These are phyloP conservation scores for Gari tellinella DNA, from an alignment of 2,888 invertebrate species.

Conservation along the genomic window DNA sequence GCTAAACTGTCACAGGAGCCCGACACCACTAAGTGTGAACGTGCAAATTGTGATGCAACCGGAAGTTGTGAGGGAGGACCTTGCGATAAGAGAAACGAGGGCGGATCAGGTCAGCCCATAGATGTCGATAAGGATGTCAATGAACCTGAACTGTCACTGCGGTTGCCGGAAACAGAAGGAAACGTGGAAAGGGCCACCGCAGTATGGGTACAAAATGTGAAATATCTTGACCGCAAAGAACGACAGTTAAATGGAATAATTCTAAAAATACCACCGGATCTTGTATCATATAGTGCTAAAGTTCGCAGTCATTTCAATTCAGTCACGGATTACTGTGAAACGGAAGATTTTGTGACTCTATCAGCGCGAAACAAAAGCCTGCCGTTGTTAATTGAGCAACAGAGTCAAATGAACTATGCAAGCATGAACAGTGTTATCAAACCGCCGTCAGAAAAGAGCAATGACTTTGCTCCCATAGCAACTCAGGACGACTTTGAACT, in stretches of 20 bases:
- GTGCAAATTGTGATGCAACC: background rate
- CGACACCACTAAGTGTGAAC: too few species aligned
- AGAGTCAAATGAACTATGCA: constrained; percentile 3
- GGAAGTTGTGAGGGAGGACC: too few species aligned
- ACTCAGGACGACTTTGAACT: constrained; percentile 34
- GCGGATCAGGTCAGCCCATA: background rate
- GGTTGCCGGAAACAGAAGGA: constrained; percentile 51
- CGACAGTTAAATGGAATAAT: constrained; percentile 54
- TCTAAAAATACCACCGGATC: constrained; percentile 55
- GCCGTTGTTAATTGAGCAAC: constrained; percentile 48
- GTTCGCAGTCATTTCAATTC: constrained; percentile 54
- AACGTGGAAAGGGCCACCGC: constrained; percentile 58
- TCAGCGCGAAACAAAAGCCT: constrained; percentile 54
- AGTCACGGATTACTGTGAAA: constrained; percentile 49
- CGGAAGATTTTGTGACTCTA: constrained; percentile 41
- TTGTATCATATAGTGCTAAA: constrained; percentile 50
- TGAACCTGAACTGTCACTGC: constrained; percentile 6
- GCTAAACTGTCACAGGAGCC: constrained; percentile 18
- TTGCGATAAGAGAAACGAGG: background rate
- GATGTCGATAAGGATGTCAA: constrained; percentile 11
- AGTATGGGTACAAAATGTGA: constrained; percentile 70
- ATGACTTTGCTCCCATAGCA: constrained; percentile 36
- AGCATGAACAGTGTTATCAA: background rate
- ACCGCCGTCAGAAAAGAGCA: background rate
- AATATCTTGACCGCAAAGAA: constrained; percentile 50